Percentiles rank a stretch among this genome's conserved stretches.
These are phyloP conservation scores for Microlaimidae sp. DNA, from an alignment of 2,888 invertebrate genomes.

Conservation along the genomic window DNA sequence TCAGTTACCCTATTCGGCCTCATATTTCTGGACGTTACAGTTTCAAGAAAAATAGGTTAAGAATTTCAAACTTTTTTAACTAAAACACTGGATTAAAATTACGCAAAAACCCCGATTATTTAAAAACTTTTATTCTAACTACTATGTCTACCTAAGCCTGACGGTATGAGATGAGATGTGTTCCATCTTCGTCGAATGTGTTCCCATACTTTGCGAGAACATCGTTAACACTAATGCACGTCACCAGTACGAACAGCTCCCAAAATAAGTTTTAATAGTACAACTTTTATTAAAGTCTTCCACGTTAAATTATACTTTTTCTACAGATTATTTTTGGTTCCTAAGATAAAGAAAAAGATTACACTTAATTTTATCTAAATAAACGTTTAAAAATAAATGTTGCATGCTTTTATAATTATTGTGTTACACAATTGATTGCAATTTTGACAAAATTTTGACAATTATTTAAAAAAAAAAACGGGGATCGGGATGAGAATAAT, in stretches of 20 bases:
- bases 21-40: no score
- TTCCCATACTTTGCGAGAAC: slow-evolving; percentile 67
- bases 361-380: no score
- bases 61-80: background rate
- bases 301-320: background rate
- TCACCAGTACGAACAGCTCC: slow-evolving; percentile 76
- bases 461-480: no score
- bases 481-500: no score
- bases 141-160: slow-evolving; percentile 90
- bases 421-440: no score
- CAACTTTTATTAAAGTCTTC: background rate
- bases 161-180: slow-evolving; percentile 87
- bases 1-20: no score
- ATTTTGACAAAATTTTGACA: no score
- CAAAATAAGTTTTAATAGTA: slow-evolving; percentile 17
- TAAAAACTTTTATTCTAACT: no score
- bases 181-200: slow-evolving; percentile 70
- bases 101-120: background rate
- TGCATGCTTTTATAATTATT: no score
- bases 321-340: background rate
- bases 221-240: slow-evolving; percentile 75
- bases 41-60: background rate
- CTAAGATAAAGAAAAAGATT: no score
- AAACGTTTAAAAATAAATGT: no score
- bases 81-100: background rate